Evolutionary conservation across 2,797 vertebrate species (phyloP), one percentile per base, ranked within the genome.

Genomic region (Sebastes hubbsi): DNA sequence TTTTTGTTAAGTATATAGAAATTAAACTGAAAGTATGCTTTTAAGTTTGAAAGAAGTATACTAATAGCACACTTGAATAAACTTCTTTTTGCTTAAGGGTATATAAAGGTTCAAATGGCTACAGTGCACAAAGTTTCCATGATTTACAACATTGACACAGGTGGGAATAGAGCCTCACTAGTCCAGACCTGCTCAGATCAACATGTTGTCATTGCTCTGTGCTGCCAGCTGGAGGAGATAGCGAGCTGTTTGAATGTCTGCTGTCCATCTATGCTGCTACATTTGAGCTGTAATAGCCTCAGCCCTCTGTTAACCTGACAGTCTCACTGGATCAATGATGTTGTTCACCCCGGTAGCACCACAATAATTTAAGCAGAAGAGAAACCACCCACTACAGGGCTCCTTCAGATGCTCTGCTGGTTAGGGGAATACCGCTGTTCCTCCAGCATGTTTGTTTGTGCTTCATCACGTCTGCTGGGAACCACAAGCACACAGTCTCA

Each of bases 171-270:
- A 8, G 11, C 11, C 10, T 80, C 58, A 38, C 73, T 8, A 38
- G 63, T 72, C 22, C n/a, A 54, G 52, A 46, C 76, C 62, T 34
- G 66, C 73, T 16, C 12, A 54, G 25, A 56, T 2, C 8, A 71
- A 24, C 42, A 34, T 5, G 66, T 8, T 78, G 84, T 61, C 18
- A 22, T 85, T 82, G 25, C 80, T 61, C 22, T 3, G 14, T 60
- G 62, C 46, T 30, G 34, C 91, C 93, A 94, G 77, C 3, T 81
- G 92, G 87, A 72, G 91, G 93, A 73, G 89, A 61, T 65, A 84
- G 78, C 11, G 46, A 64, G 72, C 81, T 79, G 30, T 75, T 55
- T 65, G 20, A 27, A 4, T 24, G 27, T 62, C 42, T 77, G 12
- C 12, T 64, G 49, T 52, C 77, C 42, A 30, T 64, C 55, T 11